These are phyloP conservation scores for Strix aluco DNA, from an alignment of 2,113 vertebrate genomes.

Conservation along the genomic window DNA sequence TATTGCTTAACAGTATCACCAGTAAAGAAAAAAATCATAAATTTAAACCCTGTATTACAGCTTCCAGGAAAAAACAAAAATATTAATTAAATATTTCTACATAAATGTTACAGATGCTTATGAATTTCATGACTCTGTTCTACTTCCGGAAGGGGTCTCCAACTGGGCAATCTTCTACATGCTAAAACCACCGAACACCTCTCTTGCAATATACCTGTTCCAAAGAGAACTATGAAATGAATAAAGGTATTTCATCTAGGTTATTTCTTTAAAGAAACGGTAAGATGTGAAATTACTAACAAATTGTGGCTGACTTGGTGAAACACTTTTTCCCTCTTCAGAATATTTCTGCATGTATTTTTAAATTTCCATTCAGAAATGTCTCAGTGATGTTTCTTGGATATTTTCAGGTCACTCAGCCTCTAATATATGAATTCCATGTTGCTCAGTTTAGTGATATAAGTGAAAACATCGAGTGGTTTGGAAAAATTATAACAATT, in stretches of 20 bases:
- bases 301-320: background rate
- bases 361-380: background rate
- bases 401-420: background rate
- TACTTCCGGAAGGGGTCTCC: background rate
- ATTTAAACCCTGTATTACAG: background rate
- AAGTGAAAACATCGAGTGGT: background rate
- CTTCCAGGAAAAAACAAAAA: background rate
- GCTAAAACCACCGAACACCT: background rate
- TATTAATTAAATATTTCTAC: background rate
- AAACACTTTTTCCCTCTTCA: background rate
- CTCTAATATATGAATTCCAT: background rate
- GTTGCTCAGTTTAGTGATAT: background rate
- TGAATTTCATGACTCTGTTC: background rate
- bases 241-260: background rate
- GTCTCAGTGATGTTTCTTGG: background rate
- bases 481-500: background rate
- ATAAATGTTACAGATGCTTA: rapidly evolving
- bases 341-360: background rate
- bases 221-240: background rate
- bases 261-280: background rate
- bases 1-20: background rate
- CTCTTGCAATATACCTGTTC: background rate
- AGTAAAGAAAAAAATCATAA: background rate
- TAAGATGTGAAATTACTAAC: background rate
- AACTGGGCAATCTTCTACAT: background rate